Conservation (phyloP, 2,888 invertebrate species). For the Acanthopleura granulata region DNA sequence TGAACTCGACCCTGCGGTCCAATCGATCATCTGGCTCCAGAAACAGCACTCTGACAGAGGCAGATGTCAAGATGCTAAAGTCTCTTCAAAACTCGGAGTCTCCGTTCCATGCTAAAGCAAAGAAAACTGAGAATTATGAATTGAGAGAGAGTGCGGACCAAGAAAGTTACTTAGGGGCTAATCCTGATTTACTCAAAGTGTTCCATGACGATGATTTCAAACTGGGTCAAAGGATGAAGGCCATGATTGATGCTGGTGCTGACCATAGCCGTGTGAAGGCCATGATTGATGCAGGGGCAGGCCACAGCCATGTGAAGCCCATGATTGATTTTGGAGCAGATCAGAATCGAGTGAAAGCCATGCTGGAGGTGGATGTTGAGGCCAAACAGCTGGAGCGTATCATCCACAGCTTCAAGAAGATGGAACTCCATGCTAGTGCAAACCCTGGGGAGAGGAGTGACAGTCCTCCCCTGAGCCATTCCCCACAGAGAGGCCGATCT, state of each 20-base stretch:
- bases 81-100: constrained; percentile 46
- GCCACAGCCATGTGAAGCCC: constrained; percentile 41
- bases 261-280: constrained; percentile 39
- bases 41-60: constrained; percentile 51
- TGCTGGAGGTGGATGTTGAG: constrained; percentile 47
- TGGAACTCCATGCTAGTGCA: constrained; percentile 60
- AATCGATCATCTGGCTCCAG: constrained; percentile 36
- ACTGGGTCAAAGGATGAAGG: constrained; percentile 47
- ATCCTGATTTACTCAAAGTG: constrained; percentile 44
- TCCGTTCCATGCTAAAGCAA: constrained; percentile 51
- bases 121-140: constrained; percentile 23
- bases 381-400: constrained; percentile 53
- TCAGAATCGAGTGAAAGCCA: constrained; percentile 35
- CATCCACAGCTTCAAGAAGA: constrained; percentile 56
- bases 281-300: constrained; percentile 47
- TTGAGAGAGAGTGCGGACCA: constrained; percentile 31
- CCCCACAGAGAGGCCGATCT: not conserved
- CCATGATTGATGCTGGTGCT: constrained; percentile 49
- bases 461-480: constrained; percentile 27
- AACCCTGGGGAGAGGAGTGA: constrained; percentile 31
- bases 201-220: constrained; percentile 45
- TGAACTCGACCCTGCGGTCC: constrained; percentile 41
- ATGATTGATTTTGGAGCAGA: constrained; percentile 50
- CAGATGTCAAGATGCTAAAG: constrained; percentile 44
- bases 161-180: constrained; percentile 37